Evolutionary conservation across 92 coral and sea anemone species (phyloP), one percentile per base, ranked within the genome.

Genomic region (Metridium senile): DNA sequence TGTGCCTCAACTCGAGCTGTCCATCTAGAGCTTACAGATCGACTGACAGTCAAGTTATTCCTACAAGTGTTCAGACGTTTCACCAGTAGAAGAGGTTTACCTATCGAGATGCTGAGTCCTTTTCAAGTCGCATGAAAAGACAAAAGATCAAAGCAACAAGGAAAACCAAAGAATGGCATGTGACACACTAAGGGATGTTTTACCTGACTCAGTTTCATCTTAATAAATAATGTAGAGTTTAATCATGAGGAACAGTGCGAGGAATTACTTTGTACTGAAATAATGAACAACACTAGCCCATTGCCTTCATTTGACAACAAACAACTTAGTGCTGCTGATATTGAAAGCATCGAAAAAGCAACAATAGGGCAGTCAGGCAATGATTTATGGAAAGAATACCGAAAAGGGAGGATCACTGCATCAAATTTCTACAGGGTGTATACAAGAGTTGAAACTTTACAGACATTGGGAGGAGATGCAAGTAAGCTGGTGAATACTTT

Each of bases 401-500:
- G 86, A 27, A 68, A 77, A 51, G 86, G 83, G 21, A 73, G 81
- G 33, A 82, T 82, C 52, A 64, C 87, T 73, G 82, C 87, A 33
- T 73, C 74, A 31, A 75, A 58, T 35, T 74, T 82, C 53, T 75
- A 82, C 62, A 64, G 62, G 65, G 87, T 82, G 31, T 52, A 61
- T 33, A 82, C 87, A 26, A 82, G 66, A 39, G 69, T 71, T 32
- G 76, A 78, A 78, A 53, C 83, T 28, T 33, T 78, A 21, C 68
- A 66, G 28, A 34, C 28, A 35, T 46, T 32, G 45, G 69, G 56
- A 43, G 57, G 25, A 11, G 26, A 70, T 54, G 86, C 70, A 11
- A 11, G 74, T 17, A 85, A 45, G 35, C 82, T 86, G 21, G 75
- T 86, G 25, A 77, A n/a, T n/a, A n/a, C n/a, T n/a, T n/a, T n/a